Evolutionary conservation across 2,113 vertebrate species (phyloP), one percentile per base, ranked within the genome.

Genomic region (Ictalurus punctatus): DNA sequence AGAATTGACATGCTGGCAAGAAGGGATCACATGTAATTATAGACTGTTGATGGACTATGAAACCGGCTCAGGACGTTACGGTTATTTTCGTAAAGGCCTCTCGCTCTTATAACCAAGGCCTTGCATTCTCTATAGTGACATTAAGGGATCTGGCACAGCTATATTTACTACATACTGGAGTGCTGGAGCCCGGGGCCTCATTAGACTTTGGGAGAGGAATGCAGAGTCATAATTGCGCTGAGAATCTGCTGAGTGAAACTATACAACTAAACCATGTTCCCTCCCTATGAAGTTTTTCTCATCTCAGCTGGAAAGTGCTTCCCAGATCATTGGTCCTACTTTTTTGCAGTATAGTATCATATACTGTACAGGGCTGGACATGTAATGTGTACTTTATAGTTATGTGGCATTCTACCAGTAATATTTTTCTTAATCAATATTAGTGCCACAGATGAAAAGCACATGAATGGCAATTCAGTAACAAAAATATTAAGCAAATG

Each of bases 31-130:
- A 67, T 44, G 74, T 92, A 82, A 87, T 88, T 90, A 90, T 91
- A 88, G 87, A 48, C 58, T 81, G 90, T 90, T 91, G 87, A 88
- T 85, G 80, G 85, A 87, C 91, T 90, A 90, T 90, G 86, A 92
- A 91, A 88, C 90, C 86, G 37, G 54, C 89, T 89, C 67, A 71
- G 88, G 61, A n/a, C 34, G 79, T 88, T 89, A 44, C 73, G 79
- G 88, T 84, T 92, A 92, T 92, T 92, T 89, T 88, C 44, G 86
- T 86, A 37, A 88, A 86, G 79, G 79, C 54, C 86, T 86, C 79
- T 84, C 83, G 61, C 79, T 90, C 78, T 83, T 86, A 86, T 90
- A 90, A 48, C 67, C 7, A 71, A 90, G 85, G 74, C 61, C 89
- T 83, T 30, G 14, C 73, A 63, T 88, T 91, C 88, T 86, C 84